Percentiles rank a stretch among this genome's conserved stretches.
These are phyloP conservation scores for Drosophila truncata DNA, from an alignment of 1,140 invertebrate genomes.

Conservation along the genomic window DNA sequence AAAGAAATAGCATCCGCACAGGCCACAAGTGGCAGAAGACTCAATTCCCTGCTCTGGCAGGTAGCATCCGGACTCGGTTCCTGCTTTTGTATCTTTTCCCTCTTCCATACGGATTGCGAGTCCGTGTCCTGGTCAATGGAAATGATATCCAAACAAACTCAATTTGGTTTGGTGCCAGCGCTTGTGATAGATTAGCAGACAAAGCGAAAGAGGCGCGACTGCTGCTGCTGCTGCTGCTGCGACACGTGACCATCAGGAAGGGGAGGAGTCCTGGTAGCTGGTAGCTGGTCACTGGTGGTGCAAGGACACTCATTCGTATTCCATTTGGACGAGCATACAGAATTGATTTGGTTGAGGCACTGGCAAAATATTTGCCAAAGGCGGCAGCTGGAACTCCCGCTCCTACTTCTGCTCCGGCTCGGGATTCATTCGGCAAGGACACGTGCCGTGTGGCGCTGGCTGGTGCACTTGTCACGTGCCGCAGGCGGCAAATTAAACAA, in stretches of 20 bases:
- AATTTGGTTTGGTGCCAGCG: slow-evolving; percentile 76
- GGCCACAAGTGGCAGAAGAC: slow-evolving; percentile 58
- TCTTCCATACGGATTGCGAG: not conserved
- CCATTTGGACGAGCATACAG: slow-evolving; percentile 72
- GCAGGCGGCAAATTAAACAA: slow-evolving; percentile 77
- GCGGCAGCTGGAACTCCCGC: slow-evolving; percentile 52
- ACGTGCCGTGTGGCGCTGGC: slow-evolving; percentile 50
- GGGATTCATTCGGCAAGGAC: slow-evolving; percentile 36
- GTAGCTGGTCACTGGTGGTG: slow-evolving; percentile 10
- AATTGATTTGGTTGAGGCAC: slow-evolving; percentile 75
- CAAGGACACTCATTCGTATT: slow-evolving; percentile 65
- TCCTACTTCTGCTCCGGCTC: slow-evolving; percentile 3
- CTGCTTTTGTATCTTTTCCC: not conserved
- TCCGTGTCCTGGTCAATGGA: slow-evolving; percentile 42
- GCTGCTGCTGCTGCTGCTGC: slow-evolving; percentile 5
- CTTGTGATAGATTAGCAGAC: slow-evolving; percentile 84
- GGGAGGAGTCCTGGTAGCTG: not conserved
- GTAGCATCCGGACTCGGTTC: slow-evolving; percentile 52
- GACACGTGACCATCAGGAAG: slow-evolving; percentile 70
- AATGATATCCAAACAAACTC: slow-evolving; percentile 82
- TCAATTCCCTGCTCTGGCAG: slow-evolving; percentile 44
- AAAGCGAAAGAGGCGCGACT: slow-evolving; percentile 74
- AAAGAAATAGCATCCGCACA: slow-evolving; percentile 9
- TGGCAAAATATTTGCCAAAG: slow-evolving; percentile 77
- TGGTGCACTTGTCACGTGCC: slow-evolving; percentile 76